Conservation (phyloP, 2,888 invertebrate species). For the Quadriops clusia region DNA sequence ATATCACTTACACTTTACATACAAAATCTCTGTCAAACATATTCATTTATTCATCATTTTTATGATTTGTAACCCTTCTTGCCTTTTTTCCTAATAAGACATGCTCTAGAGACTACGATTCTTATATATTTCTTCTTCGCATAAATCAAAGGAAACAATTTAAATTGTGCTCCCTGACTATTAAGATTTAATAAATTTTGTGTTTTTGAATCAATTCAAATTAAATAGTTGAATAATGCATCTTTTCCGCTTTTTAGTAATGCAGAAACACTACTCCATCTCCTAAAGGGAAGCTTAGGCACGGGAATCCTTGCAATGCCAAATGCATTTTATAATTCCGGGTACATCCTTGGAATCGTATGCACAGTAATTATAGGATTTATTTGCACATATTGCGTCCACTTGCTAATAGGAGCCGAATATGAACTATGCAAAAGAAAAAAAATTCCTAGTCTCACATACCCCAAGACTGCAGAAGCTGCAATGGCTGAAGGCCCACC, state of each 20-base stretch:
- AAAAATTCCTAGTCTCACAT: slow-evolving; percentile 50
- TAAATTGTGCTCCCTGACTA: too few species aligned
- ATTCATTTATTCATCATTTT: too few species aligned
- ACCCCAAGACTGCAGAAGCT: slow-evolving; percentile 69
- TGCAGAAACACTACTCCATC: slow-evolving; percentile 67
- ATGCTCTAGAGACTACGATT: too few species aligned
- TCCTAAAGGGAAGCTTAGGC: slow-evolving; percentile 82
- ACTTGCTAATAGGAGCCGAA: slow-evolving; percentile 64
- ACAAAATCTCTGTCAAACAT: too few species aligned
- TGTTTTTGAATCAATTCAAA: too few species aligned
- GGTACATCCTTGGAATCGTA: slow-evolving; percentile 65
- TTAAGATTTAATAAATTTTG: slow-evolving; percentile 2
- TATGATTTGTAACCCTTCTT: too few species aligned
- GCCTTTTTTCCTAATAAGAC: too few species aligned
- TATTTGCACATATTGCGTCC: slow-evolving; percentile 89
- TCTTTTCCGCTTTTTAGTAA: slow-evolving; percentile 48
- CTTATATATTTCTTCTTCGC: too few species aligned
- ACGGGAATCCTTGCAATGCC: slow-evolving; percentile 90
- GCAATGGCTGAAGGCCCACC: slow-evolving; percentile 67
- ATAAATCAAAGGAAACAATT: too few species aligned
- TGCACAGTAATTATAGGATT: slow-evolving; percentile 76
- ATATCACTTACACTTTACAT: too few species aligned
- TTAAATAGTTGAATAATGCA: not conserved
- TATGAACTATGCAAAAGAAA: slow-evolving; percentile 49
- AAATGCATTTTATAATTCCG: slow-evolving; percentile 71